Percentiles rank a stretch among this genome's conserved stretches.
Evolutionary conservation across 2,888 invertebrate genomes (phyloP).

Genomic region (Gasteruption jaculator): DNA sequence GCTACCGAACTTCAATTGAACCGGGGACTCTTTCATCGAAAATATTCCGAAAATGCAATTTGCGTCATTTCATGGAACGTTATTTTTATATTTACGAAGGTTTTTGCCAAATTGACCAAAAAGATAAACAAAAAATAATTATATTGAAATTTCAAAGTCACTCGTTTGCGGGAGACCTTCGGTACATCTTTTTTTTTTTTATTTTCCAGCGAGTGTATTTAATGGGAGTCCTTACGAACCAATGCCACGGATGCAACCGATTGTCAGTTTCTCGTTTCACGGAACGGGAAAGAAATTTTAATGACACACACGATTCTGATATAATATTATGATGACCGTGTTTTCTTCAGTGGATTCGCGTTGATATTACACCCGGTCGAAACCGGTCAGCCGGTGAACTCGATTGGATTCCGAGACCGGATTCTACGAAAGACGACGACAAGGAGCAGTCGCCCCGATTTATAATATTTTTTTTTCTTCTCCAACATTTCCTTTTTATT

Average conservation of each 20-base stretch:
- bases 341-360: too few relatives aligned
- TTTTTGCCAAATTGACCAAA: neutral
- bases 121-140: neutral
- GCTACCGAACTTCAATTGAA: too few relatives aligned
- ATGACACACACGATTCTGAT: constrained; percentile 19
- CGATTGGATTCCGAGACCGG: constrained; percentile 43
- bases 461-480: constrained; percentile 1
- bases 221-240: too few relatives aligned
- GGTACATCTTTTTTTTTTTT: too few relatives aligned
- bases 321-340: too few relatives aligned
- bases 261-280: too few relatives aligned
- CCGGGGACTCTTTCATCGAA: too few relatives aligned
- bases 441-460: constrained; percentile 25
- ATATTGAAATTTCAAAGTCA: neutral
- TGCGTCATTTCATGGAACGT: too few relatives aligned
- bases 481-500: neutral
- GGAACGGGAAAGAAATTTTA: constrained; percentile 15
- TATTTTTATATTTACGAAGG: too few relatives aligned
- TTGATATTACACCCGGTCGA: constrained; percentile 32
- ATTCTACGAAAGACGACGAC: constrained; percentile 36
- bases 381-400: constrained; percentile 41
- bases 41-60: too few relatives aligned
- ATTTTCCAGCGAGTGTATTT: too few relatives aligned
- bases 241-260: too few relatives aligned
- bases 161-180: constrained; percentile 2